phyloP scores from a whole-genome alignment of 2,113 vertebrate species.

The Elachura formosa region DNA sequence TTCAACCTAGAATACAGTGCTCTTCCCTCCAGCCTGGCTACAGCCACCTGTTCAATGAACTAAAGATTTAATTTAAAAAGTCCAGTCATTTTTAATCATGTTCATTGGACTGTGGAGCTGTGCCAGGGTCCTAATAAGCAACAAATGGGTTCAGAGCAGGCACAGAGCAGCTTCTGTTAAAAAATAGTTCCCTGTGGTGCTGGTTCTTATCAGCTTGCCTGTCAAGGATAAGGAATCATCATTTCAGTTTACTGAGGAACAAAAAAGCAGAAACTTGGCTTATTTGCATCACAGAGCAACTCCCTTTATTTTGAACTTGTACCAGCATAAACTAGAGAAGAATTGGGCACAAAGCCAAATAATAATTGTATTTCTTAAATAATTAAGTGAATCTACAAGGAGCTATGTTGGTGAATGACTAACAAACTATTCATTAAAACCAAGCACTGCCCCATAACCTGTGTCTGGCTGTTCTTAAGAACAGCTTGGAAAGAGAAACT shows the following conservation, averaged over 20 bases:
- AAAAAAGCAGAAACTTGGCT: slow-evolving; percentile 11
- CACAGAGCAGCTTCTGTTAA: background rate
- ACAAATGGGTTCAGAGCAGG: slow-evolving; percentile 28
- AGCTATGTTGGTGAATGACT: background rate
- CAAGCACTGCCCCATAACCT: background rate
- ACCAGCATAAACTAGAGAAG: background rate
- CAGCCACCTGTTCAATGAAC: background rate
- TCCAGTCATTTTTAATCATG: background rate
- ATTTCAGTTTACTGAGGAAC: background rate
- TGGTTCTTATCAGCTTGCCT: background rate
- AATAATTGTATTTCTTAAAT: slow-evolving; percentile 16
- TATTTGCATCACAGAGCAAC: background rate
- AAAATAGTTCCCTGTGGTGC: slow-evolving; percentile 15
- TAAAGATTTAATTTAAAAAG: no score
- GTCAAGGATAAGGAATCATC: background rate
- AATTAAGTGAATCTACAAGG: background rate
- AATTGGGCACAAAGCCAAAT: background rate
- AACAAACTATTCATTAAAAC: background rate
- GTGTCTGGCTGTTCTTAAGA: background rate
- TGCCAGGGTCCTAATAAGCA: slow-evolving; percentile 25
- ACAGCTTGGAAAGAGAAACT: background rate
- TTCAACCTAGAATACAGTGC: background rate
- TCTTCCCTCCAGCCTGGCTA: background rate
- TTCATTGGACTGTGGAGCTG: background rate
- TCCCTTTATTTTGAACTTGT: slow-evolving; percentile 12